Conservation (phyloP, 2,888 invertebrate species). For the Drosophila falleni region DNA sequence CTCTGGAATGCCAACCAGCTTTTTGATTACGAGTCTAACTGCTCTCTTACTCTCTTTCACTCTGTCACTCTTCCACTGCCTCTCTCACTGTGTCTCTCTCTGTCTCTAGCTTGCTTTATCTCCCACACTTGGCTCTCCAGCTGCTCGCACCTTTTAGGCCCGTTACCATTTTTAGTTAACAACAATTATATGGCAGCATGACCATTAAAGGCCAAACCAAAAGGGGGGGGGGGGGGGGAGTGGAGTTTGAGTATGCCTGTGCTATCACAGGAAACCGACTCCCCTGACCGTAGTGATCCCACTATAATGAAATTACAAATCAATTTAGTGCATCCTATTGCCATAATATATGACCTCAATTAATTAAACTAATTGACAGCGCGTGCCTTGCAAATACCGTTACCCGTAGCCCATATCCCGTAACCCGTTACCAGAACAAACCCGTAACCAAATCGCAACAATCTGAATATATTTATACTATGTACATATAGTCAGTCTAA, state of each 20-base stretch:
- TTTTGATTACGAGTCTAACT: slow-evolving; percentile 34
- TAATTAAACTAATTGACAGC: slow-evolving; percentile 73
- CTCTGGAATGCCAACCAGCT: slow-evolving; percentile 60
- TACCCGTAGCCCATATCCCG: slow-evolving; percentile 1
- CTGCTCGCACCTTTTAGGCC: slow-evolving; percentile 48
- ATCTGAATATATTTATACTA: slow-evolving; percentile 9
- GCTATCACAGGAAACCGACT: slow-evolving; percentile 53
- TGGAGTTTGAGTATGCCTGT: slow-evolving; percentile 1
- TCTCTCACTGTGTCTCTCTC: slow-evolving; percentile 17
- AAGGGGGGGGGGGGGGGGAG: neutral
- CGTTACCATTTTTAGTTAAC: slow-evolving; percentile 71
- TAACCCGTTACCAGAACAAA: slow-evolving; percentile 7
- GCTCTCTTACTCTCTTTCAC: slow-evolving; percentile 23
- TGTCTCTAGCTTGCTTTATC: slow-evolving; percentile 23
- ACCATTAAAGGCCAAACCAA: slow-evolving; percentile 60
- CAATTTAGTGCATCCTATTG: slow-evolving; percentile 65
- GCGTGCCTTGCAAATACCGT: slow-evolving; percentile 46
- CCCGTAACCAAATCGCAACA: slow-evolving; percentile 39
- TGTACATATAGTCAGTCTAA: slow-evolving; percentile 22
- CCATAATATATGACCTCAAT: slow-evolving; percentile 68
- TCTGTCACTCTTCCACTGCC: slow-evolving; percentile 19
- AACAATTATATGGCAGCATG: slow-evolving; percentile 68
- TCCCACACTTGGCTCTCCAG: slow-evolving; percentile 27
- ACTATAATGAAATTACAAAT: slow-evolving; percentile 50
- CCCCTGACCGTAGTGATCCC: slow-evolving; percentile 14